Evolutionary conservation across 1,140 invertebrate genomes (phyloP), one percentile per base, ranked within the genome.

Genomic region (Ostrea denselamellosa): DNA sequence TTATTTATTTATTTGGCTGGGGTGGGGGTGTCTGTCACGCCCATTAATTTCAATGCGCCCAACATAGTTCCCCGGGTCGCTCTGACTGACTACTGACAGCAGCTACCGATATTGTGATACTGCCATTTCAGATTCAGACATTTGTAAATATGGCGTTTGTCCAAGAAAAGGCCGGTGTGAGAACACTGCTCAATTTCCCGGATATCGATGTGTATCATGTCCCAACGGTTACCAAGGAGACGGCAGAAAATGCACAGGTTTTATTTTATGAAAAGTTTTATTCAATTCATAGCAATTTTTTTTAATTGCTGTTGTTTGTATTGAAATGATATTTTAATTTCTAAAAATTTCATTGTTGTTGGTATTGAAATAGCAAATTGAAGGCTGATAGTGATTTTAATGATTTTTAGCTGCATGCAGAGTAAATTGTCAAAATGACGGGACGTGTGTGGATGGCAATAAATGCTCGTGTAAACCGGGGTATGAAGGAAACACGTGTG

Each of bases 171-270:
- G 58, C 7, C 28, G 25, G 25, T 88, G 87, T 54, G 19, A 85
- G 25, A 84, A 88, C 25, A 85, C 2, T 52, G n/a, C 4, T 8
- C n/a, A 82, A 8, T 85, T 81, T 65, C 87, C 87, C 0, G 87
- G 87, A 58, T 88, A 85, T 85, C 19, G 14, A 28, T 88, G 87
- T 62, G 52, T 25, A 7, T 54, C n/a, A 22, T 88, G 87, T 88
- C 84, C 87, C 19, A 19, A 51, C 28, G 87, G 87, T 85, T 88
- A 83, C 71, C 62, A 85, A 19, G 87, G 87, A 44, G 85, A 88
- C 65, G 87, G 87, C 4, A 58, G 34, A 10, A 28, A 77, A 19
- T 88, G 87, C 58, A 28, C 83, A 88, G 87, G 87, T 88, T 83
- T 14, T 51, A 51, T 54, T 52, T 51, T 17, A 53, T 83, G 22